Base-by-base conservation (phyloP, 2,113 vertebrate genomes). In the Scolopax mira region DNA sequence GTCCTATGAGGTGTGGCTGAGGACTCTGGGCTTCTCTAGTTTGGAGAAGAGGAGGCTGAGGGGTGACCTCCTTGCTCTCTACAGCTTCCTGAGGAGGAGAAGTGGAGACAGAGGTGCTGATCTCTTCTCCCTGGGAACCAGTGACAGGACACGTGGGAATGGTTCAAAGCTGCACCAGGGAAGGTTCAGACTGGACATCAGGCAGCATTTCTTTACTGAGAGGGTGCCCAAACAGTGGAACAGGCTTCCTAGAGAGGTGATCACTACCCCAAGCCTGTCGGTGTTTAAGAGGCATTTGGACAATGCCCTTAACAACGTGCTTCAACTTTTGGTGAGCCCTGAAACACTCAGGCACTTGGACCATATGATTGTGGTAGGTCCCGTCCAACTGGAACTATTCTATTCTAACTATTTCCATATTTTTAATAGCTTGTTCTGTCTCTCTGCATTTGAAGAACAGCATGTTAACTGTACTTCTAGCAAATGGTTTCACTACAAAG, bases 131-230 rank as follows among this genome's bases (percentile, higher is more conserved):
- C 12, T 16, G 9, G 21, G 3, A 70, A 28, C 42, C 74, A 75
- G 16, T n/a, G 51, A 2, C 2, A 66, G 39, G 15, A 24, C 1
- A 0, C 0, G 0, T 8, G 13, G n/a, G 23, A 71, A 60, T 16
- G 15, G 25, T 14, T 71, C 51, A 65, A 48, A 71, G 39, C 25
- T 37, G 37, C 1, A 0, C 6, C 55, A 33, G 23, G 13, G 27
- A 11, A 77, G 31, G 16, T 71, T 66, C 10, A 66, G 39, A 37
- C 8, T 42, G 14, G 58, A 58, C 28, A 9, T 11, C 8, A 54
- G 11, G 51, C 60, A 71, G 4, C 21, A 64, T 15, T 46, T 55
- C 22, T 48, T 71, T 37, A 62, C 24, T 0, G 0, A 66, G 19
- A 55, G 17, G 10, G 19, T 44, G 31, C 11, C 24, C 42, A 77